Percentiles rank a stretch among this genome's conserved stretches.
Conservation (phyloP, 1,140 invertebrate species). For the Scaptomyza pallida region DNA sequence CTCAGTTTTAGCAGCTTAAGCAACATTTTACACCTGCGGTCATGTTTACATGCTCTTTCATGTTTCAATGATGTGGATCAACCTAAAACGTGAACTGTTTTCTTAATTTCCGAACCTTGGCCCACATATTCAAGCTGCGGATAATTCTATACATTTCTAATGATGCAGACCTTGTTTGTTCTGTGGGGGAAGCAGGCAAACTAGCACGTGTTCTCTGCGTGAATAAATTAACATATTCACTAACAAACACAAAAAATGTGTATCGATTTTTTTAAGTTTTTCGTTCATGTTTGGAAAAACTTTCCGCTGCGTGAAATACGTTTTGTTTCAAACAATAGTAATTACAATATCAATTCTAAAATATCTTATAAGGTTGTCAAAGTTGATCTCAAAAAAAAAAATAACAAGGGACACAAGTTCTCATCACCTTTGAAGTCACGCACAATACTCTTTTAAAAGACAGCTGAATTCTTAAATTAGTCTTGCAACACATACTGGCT, state of each 20-base stretch:
- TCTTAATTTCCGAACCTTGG: background rate
- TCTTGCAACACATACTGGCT: no score
- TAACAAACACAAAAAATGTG: no score
- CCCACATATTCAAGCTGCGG: background rate
- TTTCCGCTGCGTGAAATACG: no score
- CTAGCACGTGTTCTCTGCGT: background rate
- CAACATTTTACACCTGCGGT: background rate
- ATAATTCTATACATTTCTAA: slow-evolving; percentile 1
- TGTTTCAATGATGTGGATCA: background rate
- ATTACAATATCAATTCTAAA: no score
- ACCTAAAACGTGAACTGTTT: background rate
- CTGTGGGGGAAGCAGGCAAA: background rate
- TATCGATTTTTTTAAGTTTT: background rate
- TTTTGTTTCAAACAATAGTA: no score
- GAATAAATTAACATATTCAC: background rate
- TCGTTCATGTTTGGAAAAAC: no score
- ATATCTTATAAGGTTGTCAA: no score
- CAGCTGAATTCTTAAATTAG: no score
- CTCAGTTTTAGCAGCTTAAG: background rate
- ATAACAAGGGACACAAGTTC: no score
- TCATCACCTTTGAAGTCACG: no score
- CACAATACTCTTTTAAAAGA: no score
- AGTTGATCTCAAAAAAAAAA: no score
- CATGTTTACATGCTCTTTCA: background rate
- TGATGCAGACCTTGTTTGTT: background rate